Evolutionary conservation across 2,113 vertebrate species (phyloP), one percentile per base, ranked within the genome.

Genomic region (Porphyrio hochstetteri): DNA sequence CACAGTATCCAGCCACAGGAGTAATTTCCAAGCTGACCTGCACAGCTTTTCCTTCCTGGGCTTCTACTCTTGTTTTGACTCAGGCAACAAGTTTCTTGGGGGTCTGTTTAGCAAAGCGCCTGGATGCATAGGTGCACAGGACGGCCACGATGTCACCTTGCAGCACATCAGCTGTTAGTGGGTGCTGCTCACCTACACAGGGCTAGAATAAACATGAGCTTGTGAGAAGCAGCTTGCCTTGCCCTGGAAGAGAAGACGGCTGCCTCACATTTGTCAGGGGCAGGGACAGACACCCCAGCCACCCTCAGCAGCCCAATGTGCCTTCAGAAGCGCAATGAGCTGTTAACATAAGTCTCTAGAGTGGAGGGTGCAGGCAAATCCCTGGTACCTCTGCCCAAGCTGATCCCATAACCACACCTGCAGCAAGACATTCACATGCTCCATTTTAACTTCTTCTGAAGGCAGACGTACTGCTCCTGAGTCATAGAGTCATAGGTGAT

Each of bases 321-420:
- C 68, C 42, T 69, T 74, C 67, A 75, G 67, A 74, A 74, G 55
- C 12, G 0, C 4, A 28, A 33, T 40, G 36, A 59, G 42, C 68
- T 69, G 44, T 46, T 80, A 8, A 40, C 7, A 0, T 24, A 8
- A 46, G 59, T 35, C 27, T 40, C 4, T 8, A 35, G 11, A 2
- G 2, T 0, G 6, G 27, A 38, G 40, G 27, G 20, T 78, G 33
- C 59, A 56, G 28, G 0, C 42, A 50, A 44, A 82, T 82, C 27
- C 40, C 76, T 52, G 2, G 40, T 60, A 68, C 38, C 81, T 84
- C 52, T 78, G 46, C 42, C 67, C 21, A 50, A 18, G 29, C 36
- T 68, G 57, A 36, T 67, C 20, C 50, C 3, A 1, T 76, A 56
- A 40, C 11, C 56, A 56, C 18, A 42, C 44, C 35, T 46, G 61